Evolutionary conservation across 2,888 invertebrate genomes (phyloP), one percentile per base, ranked within the genome.

Genomic region (Perithous albicinctus): DNA sequence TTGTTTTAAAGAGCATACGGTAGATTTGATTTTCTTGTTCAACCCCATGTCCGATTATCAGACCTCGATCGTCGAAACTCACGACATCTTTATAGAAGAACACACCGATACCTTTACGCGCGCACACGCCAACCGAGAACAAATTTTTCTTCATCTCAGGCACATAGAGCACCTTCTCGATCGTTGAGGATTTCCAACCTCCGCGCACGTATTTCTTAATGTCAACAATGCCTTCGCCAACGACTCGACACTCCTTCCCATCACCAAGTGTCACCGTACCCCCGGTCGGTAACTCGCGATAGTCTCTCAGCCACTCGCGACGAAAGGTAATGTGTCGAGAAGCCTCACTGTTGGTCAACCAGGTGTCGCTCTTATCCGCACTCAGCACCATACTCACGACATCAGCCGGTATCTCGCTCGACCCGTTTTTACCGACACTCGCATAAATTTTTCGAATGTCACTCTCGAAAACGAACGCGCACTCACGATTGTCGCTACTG

Each of bases 121-220:
- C 80, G 63, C 78, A 80, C 4, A 72, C 78, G 10, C 78, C 80
- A 26, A 86, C 78, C 5, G 86, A 87, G 66, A 86, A 86, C 38
- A 87, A 64, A 73, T 86, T 86, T 61, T 85, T 84, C 20, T 54
- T 83, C 7, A 85, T 35, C 23, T 81, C 70, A n/a, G 85, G 86
- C 12, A 86, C 84, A 73, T 79, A 80, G 64, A 86, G 76, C 10
- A 87, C 87, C 59, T 86, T 70, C 35, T 86, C 78, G 10, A 84
- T 83, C 1, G n/a, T 15, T 10, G 35, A 6, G 8, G 10, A 2
- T 32, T 4, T 48, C 67, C 67, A 67, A 10, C 1, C 4, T 2
- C 67, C 67, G 12, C 35, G 29, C 15, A 48, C 67, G 18, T 12
- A 67, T 12, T 48, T 29, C n/a, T 4, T 1, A 6, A 66, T 26